Base-by-base conservation (phyloP, 2,113 vertebrate species). In the Dendrocopos noguchii region DNA sequence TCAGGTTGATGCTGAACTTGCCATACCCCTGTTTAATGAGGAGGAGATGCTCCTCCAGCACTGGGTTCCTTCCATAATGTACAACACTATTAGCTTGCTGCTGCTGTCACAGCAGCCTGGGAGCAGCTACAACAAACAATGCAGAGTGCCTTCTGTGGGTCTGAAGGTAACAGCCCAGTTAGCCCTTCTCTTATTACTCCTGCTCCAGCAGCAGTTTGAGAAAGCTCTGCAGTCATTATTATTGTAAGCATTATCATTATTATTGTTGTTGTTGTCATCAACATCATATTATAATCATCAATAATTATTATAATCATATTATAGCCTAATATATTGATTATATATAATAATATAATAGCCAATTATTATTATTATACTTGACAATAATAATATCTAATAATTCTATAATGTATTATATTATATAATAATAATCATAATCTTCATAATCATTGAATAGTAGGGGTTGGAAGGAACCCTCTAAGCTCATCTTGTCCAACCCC, bases 1-100 rank as follows among this genome's bases (percentile, higher is more conserved):
- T 83, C 84, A 88, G 57, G 70, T 91, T 78, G 61, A 84, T 88
- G 33, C 46, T 74, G 74, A 60, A 87, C 91, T 95, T 91, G 68
- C 74, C 27, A 59, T 61, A 95, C 86, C 94, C 90, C 88, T 95
- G 93, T 83, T 90, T 84, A 96, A 95, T 92, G 50, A 65, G 92
- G 93, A 80, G 65, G 90, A 95, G 87, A 84, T 92, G 86, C 80
- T 94, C 60, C 53, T 87, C 91, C 85, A 76, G 77, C 74, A 87
- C 46, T 59, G 64, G 53, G 17, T 80, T 94, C 66, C 90, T 89
- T 84, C 73, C 53, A 66, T 79, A 60, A 59, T 82, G 70, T 34
- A 29, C 47, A 67, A 73, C 65, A 56, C 83, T 94, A 19, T 80
- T 75, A 88, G 66, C 59, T 83, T 90, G 65, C 73, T 80, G 53